phyloP scores from a whole-genome alignment of 1,140 invertebrate genomes.

The Popillia japonica region DNA sequence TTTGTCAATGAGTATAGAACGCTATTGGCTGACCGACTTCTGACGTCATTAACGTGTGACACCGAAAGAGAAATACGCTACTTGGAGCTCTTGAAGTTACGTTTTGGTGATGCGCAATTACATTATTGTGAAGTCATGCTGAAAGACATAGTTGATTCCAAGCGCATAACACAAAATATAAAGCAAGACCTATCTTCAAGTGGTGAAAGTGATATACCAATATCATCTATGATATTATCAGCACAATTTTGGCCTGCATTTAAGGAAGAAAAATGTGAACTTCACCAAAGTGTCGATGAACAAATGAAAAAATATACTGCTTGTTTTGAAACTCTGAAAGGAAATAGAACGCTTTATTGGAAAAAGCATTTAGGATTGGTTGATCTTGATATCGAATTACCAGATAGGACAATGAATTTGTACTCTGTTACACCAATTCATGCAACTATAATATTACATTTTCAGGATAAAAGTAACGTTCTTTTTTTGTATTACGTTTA shows the following conservation, averaged over 20 bases:
- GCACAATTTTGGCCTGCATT: constrained; percentile 99
- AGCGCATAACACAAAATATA: constrained; percentile 88
- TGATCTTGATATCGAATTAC: constrained; percentile 90
- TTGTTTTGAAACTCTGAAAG: constrained; percentile 92
- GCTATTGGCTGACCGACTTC: constrained; percentile 89
- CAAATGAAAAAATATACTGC: constrained; percentile 90
- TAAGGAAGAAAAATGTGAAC: constrained; percentile 90
- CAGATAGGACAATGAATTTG: constrained; percentile 76
- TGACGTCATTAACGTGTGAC: constrained; percentile 88
- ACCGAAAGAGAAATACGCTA: constrained; percentile 94
- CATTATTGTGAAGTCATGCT: constrained; percentile 99
- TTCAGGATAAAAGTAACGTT: constrained; percentile 88
- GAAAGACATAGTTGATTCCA: constrained; percentile 92
- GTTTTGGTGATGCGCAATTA: constrained; percentile 95
- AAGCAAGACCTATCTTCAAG: constrained; percentile 74
- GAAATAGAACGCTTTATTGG: constrained; percentile 93
- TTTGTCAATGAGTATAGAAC: constrained; percentile 99
- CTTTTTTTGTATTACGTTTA: too few species aligned
- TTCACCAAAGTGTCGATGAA: constrained; percentile 82
- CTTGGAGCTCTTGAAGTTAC: constrained; percentile 91
- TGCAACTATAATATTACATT: constrained; percentile 94
- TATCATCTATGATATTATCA: constrained; percentile 89
- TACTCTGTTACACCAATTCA: constrained; percentile 91
- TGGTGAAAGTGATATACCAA: constrained; percentile 68
- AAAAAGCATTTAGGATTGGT: constrained; percentile 92